Evolutionary conservation across 1,140 invertebrate species (phyloP).

Genomic region (Drosophila sp.): DNA sequence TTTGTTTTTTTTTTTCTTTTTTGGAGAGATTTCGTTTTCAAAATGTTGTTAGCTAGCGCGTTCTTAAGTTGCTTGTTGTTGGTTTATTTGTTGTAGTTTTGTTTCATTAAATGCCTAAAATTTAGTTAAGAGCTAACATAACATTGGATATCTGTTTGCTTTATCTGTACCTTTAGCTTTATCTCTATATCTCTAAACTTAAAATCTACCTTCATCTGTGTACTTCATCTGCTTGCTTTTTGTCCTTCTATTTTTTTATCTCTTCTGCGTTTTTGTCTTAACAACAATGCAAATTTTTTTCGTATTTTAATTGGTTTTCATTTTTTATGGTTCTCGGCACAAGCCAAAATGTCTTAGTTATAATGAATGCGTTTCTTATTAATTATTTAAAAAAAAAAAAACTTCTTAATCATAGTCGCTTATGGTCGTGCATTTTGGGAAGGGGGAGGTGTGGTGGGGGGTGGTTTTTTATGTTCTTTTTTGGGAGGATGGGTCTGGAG

Average conservation of each 20-base stretch:
- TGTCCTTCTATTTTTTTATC: too few species aligned
- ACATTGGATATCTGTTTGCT: conserved; percentile 72
- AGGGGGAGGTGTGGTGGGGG: conserved; percentile 28
- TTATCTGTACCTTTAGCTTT: conserved; percentile 24
- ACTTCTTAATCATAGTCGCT: conserved; percentile 69
- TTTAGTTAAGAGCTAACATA: conserved; percentile 76
- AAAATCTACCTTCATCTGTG: conserved; percentile 19
- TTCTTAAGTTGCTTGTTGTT: conserved; percentile 56
- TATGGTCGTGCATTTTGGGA: conserved; percentile 57
- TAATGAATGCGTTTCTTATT: conserved; percentile 70
- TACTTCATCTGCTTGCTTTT: conserved; percentile 26
- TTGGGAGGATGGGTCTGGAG: not conserved
- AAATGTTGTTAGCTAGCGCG: conserved; percentile 55
- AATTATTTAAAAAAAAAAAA: conserved; percentile 33
- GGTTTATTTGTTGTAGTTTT: conserved; percentile 64
- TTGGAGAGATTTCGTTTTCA: conserved; percentile 79
- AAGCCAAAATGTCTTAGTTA: conserved; percentile 74
- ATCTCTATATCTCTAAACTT: conserved; percentile 1
- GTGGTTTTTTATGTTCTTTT: conserved; percentile 5
- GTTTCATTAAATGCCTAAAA: conserved; percentile 75
- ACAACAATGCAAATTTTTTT: conserved; percentile 65
- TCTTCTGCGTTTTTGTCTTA: conserved; percentile 49
- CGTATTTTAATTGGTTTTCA: conserved; percentile 51
- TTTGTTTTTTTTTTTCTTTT: conserved; percentile 32
- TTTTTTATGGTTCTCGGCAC: conserved; percentile 35